Evolutionary conservation across 1,140 invertebrate species (phyloP).

Genomic region (Lepidurus arcticus): DNA sequence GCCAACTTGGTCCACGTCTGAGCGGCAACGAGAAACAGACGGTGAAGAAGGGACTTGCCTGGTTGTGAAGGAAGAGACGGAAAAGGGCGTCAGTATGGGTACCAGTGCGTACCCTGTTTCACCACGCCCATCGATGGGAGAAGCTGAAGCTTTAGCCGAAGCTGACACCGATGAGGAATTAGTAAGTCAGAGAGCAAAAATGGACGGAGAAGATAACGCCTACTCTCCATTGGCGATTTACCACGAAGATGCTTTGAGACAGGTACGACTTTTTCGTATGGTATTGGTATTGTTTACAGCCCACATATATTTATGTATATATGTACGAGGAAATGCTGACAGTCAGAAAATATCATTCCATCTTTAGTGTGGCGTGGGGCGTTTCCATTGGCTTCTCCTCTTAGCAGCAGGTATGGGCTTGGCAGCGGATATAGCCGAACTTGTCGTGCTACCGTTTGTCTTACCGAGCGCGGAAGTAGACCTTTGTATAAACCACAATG

Average conservation of each 20-base stretch:
- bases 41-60: not conserved
- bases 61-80: not conserved
- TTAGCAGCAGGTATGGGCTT: slow-evolving; percentile 62
- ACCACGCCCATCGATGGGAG: not conserved
- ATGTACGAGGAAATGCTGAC: not conserved
- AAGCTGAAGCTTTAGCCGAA: not conserved
- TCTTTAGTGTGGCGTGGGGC: slow-evolving; percentile 61
- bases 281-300: not conserved
- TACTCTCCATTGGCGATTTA: not conserved
- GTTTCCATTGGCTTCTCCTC: slow-evolving; percentile 60
- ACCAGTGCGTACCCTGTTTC: not conserved
- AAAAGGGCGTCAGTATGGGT: not conserved
- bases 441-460: slow-evolving; percentile 67
- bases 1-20: not conserved
- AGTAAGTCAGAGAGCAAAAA: not conserved
- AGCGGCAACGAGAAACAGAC: not conserved
- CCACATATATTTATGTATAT: no score
- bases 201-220: not conserved
- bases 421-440: slow-evolving; percentile 66
- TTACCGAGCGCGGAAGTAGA: slow-evolving; percentile 71
- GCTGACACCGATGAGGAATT: not conserved
- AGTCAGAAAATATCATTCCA: not conserved
- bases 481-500: slow-evolving; percentile 61
- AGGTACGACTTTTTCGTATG: not conserved
- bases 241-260: slow-evolving; percentile 6